These are phyloP conservation scores for Smutsia temminckii DNA, from an alignment of 2,797 vertebrate genomes.

Conservation along the genomic window DNA sequence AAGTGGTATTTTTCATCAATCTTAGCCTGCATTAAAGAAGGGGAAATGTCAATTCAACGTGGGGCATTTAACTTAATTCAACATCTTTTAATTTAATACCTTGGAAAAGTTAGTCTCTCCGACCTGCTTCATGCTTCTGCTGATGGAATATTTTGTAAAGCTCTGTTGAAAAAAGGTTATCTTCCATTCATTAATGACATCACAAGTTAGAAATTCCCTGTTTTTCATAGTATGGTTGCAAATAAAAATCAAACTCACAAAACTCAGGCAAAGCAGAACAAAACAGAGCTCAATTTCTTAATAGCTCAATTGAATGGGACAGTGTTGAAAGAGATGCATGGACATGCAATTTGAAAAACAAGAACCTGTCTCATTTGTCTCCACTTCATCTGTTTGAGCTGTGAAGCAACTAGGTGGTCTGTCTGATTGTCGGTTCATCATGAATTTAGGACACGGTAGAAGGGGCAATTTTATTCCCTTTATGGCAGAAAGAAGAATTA, in stretches of 20 bases:
- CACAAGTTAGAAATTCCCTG: constrained; percentile 60
- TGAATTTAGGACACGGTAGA: neutral
- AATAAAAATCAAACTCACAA: neutral
- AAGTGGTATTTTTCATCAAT: constrained; percentile 97
- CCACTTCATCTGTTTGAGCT: neutral
- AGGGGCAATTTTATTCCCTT: neutral
- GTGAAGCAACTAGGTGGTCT: neutral
- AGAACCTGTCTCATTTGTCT: neutral
- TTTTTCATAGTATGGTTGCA: neutral
- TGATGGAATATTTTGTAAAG: constrained; percentile 85
- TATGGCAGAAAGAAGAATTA: neutral
- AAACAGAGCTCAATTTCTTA: neutral
- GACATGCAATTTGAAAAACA: neutral
- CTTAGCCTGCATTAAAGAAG: constrained; percentile 89
- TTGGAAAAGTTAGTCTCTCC: constrained; percentile 86
- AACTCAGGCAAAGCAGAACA: neutral
- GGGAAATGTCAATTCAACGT: constrained; percentile 89
- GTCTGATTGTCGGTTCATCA: neutral
- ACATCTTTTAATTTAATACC: constrained; percentile 91
- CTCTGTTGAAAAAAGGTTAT: constrained; percentile 34
- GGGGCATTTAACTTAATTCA: constrained; percentile 89
- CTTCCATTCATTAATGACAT: constrained; percentile 67
- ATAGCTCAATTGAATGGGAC: neutral
- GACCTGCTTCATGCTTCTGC: constrained; percentile 83
- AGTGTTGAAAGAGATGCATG: neutral